These are phyloP conservation scores for Hemicentrotus pulcherrimus DNA, from an alignment of 35 echinoderm and acorn worm genomes.

Conservation along the genomic window DNA sequence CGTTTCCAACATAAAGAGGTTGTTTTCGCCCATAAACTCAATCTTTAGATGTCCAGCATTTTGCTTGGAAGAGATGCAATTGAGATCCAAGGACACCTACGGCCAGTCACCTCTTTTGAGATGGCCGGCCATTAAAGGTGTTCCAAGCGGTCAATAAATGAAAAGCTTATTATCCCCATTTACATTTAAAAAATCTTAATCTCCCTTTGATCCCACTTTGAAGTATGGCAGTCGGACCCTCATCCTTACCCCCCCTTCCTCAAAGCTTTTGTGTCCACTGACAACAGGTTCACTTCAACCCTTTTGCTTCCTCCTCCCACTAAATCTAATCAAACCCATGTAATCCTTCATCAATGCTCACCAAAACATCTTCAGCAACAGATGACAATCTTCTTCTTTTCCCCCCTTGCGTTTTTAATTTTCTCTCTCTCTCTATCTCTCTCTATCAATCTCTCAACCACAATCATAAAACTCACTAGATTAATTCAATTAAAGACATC, in stretches of 20 bases:
- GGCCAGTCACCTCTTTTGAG: not conserved
- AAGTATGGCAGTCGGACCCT: not conserved
- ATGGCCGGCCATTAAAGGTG: not conserved
- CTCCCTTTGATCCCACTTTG: not conserved
- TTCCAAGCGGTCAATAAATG: not conserved
- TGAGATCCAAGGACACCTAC: not conserved
- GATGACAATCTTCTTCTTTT: not conserved
- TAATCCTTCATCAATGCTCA: slow-evolving; percentile 4
- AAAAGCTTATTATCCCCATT: slow-evolving; percentile 12
- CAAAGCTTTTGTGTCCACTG: not conserved
- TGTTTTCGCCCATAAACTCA: not conserved
- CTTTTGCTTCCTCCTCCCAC: not conserved
- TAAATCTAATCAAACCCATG: slow-evolving; percentile 2
- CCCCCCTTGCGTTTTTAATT: not conserved
- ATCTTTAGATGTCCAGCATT: not conserved
- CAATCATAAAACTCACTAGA: not conserved
- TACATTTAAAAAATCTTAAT: not conserved
- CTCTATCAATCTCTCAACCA: not conserved
- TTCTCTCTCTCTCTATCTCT: not conserved
- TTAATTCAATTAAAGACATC: slow-evolving; percentile 40
- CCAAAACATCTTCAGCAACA: not conserved
- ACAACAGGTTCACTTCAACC: not conserved
- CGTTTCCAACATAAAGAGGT: not conserved
- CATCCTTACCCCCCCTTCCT: not conserved
- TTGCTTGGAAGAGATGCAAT: not conserved